Percentiles rank a stretch among this genome's conserved stretches.
Evolutionary conservation across 1,140 invertebrate genomes (phyloP).

Genomic region (Bathynomus jamesi): DNA sequence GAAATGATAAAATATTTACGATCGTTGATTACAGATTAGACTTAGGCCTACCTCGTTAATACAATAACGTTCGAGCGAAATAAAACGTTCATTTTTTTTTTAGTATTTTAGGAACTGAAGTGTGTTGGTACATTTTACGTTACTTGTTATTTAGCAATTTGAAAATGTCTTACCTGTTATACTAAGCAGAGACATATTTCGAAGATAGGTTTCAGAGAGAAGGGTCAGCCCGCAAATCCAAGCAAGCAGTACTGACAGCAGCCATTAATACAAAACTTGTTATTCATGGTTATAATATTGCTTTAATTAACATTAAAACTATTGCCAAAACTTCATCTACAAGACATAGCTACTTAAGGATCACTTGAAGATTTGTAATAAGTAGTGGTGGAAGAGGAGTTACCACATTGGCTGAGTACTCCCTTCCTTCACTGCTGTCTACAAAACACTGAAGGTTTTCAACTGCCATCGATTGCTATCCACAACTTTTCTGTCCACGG

Average conservation of each 20-base stretch:
- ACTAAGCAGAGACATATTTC: background rate
- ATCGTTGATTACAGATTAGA: no score
- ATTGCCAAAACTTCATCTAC: background rate
- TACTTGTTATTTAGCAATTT: no score
- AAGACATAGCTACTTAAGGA: background rate
- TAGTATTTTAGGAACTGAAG: no score
- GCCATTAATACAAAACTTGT: background rate
- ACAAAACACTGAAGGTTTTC: background rate
- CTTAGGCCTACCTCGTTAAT: no score
- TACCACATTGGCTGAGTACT: background rate
- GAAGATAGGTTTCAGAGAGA: background rate
- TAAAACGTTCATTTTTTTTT: no score
- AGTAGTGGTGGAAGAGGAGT: background rate
- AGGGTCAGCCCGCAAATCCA: background rate
- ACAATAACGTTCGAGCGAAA: no score
- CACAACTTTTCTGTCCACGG: background rate
- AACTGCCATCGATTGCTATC: background rate
- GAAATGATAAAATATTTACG: no score
- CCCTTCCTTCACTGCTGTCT: background rate
- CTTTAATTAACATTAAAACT: background rate
- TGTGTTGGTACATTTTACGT: no score
- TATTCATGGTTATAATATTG: background rate
- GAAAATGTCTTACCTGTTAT: constrained; percentile 1
- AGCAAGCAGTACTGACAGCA: background rate
- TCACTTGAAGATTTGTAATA: background rate